Conservation (phyloP, 2,113 vertebrate species). For the Lethenteron reissneri region DNA sequence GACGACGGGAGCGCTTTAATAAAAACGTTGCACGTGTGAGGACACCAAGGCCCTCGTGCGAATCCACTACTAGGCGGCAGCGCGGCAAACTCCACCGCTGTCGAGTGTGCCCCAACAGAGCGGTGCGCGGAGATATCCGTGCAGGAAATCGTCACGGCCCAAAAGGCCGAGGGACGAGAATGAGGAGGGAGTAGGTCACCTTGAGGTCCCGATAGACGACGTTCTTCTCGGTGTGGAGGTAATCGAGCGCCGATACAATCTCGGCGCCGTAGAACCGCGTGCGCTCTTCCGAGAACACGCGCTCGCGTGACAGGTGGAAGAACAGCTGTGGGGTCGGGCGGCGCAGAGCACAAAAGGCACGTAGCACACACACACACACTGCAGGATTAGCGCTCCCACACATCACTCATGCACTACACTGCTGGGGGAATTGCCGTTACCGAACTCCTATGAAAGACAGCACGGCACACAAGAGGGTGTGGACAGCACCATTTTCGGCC, state of each 20-base stretch:
- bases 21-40: no score
- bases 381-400: background rate
- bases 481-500: background rate
- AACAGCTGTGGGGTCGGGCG: conserved; percentile 33
- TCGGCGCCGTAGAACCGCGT: conserved; percentile 77
- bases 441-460: background rate
- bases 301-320: conserved; percentile 70
- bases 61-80: background rate
- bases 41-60: fast-evolving
- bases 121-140: background rate
- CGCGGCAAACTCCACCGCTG: no score
- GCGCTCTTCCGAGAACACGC: conserved; percentile 67
- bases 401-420: background rate
- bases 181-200: conserved; percentile 20
- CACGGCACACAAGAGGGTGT: background rate
- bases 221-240: conserved; percentile 53
- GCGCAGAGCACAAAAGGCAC: background rate
- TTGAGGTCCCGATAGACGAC: conserved; percentile 87
- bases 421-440: background rate
- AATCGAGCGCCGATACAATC: conserved; percentile 75
- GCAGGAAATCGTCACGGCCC: background rate
- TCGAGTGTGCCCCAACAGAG: background rate
- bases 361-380: background rate
- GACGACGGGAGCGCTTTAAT: no score
- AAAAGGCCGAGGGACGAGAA: background rate